Percentiles rank a stretch among this genome's conserved stretches.
Evolutionary conservation across 1,140 invertebrate species (phyloP).

Genomic region (Globodera ellingtonae): DNA sequence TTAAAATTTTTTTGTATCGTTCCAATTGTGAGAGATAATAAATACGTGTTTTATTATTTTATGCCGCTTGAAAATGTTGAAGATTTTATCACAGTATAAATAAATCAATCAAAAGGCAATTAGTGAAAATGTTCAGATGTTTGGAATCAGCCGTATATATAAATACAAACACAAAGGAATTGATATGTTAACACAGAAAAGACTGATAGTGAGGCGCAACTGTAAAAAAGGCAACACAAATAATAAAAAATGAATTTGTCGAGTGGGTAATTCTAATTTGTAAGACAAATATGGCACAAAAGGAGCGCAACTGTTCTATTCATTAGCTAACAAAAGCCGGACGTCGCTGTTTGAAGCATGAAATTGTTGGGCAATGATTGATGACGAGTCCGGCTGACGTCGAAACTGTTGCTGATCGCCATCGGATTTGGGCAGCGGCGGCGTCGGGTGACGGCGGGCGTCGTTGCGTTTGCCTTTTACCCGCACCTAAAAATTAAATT

Average conservation of each 20-base stretch:
- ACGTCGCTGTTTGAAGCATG: background rate
- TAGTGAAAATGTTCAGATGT: no score
- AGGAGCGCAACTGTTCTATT: background rate
- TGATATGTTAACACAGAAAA: background rate
- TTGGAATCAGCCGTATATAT: no score
- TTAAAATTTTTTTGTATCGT: no score
- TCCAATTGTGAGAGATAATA: no score
- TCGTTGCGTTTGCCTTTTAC: background rate
- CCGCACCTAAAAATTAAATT: slow-evolving; percentile 14
- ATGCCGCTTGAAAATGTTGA: no score
- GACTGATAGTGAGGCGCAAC: background rate
- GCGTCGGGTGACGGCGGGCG: background rate
- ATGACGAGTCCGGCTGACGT: background rate
- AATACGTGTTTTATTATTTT: no score
- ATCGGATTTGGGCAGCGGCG: background rate
- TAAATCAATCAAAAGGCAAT: no score
- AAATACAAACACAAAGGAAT: background rate
- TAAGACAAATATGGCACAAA: no score
- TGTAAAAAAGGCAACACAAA: background rate
- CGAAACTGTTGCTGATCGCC: background rate
- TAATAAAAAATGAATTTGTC: background rate
- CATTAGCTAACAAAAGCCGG: background rate
- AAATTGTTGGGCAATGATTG: background rate
- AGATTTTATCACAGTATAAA: no score
- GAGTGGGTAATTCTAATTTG: background rate